Evolutionary conservation across 1,140 invertebrate genomes (phyloP).

Genomic region (Cardiocondyla obscurior): DNA sequence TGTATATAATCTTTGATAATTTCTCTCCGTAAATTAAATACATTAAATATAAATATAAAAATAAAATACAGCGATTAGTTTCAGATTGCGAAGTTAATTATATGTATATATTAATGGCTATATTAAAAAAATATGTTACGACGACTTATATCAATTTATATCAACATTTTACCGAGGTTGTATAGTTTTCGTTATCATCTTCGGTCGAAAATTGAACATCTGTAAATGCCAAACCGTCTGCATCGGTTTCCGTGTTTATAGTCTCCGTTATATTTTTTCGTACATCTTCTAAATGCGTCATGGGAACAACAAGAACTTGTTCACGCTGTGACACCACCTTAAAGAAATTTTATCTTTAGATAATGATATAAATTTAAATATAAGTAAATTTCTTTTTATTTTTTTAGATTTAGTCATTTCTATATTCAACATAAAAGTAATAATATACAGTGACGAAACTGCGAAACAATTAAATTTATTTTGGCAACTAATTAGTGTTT

Average conservation of each 20-base stretch:
- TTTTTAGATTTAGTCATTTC: background rate
- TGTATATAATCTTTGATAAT: background rate
- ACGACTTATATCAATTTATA: background rate
- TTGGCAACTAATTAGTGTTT: background rate
- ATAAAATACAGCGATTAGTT: background rate
- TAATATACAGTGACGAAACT: background rate
- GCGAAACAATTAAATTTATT: background rate
- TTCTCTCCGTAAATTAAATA: background rate
- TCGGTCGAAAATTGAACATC: slow-evolving; percentile 1
- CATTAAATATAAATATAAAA: no score
- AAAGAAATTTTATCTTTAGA: background rate
- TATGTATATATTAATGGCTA: background rate
- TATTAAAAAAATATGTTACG: background rate
- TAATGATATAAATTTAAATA: background rate
- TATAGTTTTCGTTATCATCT: slow-evolving; percentile 2
- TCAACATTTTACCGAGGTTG: slow-evolving; percentile 42
- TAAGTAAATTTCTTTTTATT: background rate
- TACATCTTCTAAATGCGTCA: slow-evolving; percentile 65
- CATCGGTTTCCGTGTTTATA: background rate
- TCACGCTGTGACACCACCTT: slow-evolving; percentile 76
- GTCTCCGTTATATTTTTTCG: slow-evolving; percentile 65
- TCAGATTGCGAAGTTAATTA: background rate
- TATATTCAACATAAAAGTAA: background rate
- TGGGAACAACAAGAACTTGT: slow-evolving; percentile 73
- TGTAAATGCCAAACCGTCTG: background rate